Evolutionary conservation across 2,113 vertebrate species (phyloP).

Genomic region (Chloroceryle aenea): DNA sequence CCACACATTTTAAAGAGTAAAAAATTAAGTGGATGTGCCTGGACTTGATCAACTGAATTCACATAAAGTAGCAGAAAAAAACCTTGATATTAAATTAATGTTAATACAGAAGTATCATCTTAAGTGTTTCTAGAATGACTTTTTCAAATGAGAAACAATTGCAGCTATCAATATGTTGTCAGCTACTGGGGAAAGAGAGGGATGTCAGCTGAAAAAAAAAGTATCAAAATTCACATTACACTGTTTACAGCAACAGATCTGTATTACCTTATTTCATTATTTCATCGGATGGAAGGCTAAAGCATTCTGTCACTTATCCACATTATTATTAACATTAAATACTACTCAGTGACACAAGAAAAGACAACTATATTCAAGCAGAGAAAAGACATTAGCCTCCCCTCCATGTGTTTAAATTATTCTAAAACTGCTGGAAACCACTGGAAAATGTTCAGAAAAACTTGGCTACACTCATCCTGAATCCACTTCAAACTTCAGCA

Average conservation of each 20-base stretch:
- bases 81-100: background rate
- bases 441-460: background rate
- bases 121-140: background rate
- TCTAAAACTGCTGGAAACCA: background rate
- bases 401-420: background rate
- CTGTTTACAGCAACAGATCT: background rate
- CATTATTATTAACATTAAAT: background rate
- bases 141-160: background rate
- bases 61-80: background rate
- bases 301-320: background rate
- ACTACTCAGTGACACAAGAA: background rate
- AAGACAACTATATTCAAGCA: background rate
- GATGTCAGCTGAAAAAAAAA: background rate
- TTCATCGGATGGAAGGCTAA: background rate
- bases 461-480: background rate
- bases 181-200: background rate
- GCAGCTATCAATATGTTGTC: background rate
- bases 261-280: background rate
- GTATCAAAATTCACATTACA: background rate
- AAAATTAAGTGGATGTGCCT: background rate
- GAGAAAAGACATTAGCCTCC: background rate
- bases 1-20: background rate
- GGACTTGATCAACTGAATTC: background rate
- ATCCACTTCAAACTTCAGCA: background rate
- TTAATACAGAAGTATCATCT: background rate